These are phyloP conservation scores for Halichoerus grypus DNA, from an alignment of 2,113 vertebrate genomes.

Conservation along the genomic window DNA sequence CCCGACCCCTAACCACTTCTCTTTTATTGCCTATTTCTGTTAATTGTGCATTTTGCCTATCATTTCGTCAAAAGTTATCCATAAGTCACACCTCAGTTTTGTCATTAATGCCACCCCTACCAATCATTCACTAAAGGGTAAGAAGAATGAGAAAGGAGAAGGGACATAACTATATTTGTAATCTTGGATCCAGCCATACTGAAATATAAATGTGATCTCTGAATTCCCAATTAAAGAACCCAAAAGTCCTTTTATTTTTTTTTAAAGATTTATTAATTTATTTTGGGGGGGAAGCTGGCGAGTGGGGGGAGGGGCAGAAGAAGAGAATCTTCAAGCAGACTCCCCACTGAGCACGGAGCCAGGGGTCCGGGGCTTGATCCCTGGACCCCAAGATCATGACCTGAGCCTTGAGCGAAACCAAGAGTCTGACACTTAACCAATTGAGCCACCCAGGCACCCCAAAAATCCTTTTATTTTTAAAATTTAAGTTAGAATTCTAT, in stretches of 20 bases:
- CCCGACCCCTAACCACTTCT: background rate
- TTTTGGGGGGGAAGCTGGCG: background rate
- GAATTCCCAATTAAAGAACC: constrained; percentile 33
- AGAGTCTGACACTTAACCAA: background rate
- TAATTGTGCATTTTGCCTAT: background rate
- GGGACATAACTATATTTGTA: background rate
- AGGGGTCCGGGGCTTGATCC: background rate
- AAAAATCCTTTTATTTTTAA: constrained; percentile 28
- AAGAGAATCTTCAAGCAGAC: background rate
- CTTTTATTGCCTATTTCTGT: constrained; percentile 31
- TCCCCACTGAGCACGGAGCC: too few relatives aligned
- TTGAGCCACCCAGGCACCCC: background rate
- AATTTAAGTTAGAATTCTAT: constrained; percentile 39
- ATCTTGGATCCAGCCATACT: background rate
- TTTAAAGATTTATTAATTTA: background rate
- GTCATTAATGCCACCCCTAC: background rate
- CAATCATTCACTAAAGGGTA: constrained; percentile 40
- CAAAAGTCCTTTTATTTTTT: constrained; percentile 12
- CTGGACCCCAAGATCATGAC: background rate
- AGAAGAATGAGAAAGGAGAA: background rate
- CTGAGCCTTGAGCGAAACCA: background rate
- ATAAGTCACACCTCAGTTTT: background rate
- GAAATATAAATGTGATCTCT: background rate
- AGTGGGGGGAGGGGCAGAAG: background rate
- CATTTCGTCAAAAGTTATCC: constrained; percentile 48